phyloP scores from a whole-genome alignment of 2,888 invertebrate species.

The Metallyticus violacea region DNA sequence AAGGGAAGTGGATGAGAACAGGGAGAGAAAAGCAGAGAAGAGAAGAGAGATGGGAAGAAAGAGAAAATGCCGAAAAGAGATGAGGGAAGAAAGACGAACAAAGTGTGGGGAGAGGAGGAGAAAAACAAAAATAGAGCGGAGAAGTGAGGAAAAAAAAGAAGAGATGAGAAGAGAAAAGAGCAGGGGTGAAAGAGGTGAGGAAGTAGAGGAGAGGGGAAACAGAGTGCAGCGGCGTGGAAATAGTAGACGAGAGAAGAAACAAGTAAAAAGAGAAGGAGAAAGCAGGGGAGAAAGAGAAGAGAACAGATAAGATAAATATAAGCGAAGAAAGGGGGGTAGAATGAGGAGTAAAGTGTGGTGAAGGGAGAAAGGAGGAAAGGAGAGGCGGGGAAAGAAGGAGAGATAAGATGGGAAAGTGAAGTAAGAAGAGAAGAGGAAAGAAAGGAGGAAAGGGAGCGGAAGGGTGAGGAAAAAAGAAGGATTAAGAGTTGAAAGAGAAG shows the following conservation, averaged over 20 bases:
- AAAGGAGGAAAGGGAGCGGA: too few relatives aligned
- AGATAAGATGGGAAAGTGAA: too few relatives aligned
- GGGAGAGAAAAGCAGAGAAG: neutral
- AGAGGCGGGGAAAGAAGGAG: too few relatives aligned
- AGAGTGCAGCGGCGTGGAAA: neutral
- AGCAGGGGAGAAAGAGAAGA: neutral
- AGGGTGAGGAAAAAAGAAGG: too few relatives aligned
- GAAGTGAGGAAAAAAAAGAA: neutral
- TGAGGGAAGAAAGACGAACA: neutral
- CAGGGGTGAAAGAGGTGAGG: neutral
- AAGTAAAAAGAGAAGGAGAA: neutral
- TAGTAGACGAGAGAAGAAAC: neutral
- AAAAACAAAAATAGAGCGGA: neutral
- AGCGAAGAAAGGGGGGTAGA: too few relatives aligned
- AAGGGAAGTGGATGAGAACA: too few relatives aligned
- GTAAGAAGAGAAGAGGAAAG: neutral
- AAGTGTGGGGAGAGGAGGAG: neutral
- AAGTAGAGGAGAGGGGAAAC: neutral
- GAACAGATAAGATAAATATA: too few relatives aligned
- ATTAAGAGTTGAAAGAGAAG: too few relatives aligned
- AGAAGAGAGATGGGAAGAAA: neutral
- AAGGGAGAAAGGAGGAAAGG: too few relatives aligned
- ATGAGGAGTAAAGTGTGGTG: too few relatives aligned
- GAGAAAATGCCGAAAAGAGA: neutral
- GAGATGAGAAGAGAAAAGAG: neutral